A percentile compares a stretch with the other conserved stretches of the same genome.
Conservation (phyloP, 2,888 invertebrate genomes). For the Drosophila picticornis region DNA sequence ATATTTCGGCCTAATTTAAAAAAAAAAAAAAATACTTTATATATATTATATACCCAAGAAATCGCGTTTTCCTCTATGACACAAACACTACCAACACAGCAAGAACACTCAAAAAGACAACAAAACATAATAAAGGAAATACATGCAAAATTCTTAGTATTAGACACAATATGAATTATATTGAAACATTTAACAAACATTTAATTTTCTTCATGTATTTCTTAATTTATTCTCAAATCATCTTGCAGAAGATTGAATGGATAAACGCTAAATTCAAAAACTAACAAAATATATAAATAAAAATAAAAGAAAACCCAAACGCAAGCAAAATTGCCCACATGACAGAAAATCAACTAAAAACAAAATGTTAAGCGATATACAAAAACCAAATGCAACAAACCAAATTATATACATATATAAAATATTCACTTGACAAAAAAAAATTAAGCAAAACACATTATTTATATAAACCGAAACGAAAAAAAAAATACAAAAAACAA, state of each 20-base stretch:
- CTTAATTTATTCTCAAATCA: conserved; percentile 84
- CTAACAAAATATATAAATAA: conserved; percentile 56
- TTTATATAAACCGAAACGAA: conserved; percentile 72
- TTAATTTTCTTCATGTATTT: conserved; percentile 77
- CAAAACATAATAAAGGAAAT: conserved; percentile 11
- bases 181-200: conserved; percentile 70
- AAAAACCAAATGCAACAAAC: conserved; percentile 52
- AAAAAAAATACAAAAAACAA: conserved; percentile 55
- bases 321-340: conserved; percentile 72
- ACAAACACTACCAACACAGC: conserved; percentile 30
- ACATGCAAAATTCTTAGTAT: conserved; percentile 48
- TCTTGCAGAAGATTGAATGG: conserved; percentile 86
- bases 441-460: conserved; percentile 66
- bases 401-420: conserved; percentile 63
- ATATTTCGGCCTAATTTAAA: conserved; percentile 41
- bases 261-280: conserved; percentile 80
- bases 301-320: conserved; percentile 61
- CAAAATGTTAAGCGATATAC: conserved; percentile 61
- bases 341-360: conserved; percentile 44
- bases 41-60: conserved; percentile 11
- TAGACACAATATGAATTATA: conserved; percentile 53
- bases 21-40: conserved; percentile 1
- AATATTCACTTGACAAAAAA: conserved; percentile 72
- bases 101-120: conserved; percentile 29
- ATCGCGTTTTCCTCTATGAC: conserved; percentile 47